phyloP scores from a whole-genome alignment of 35 echinoderm and acorn worm species.

The Amphiura filiformis region DNA sequence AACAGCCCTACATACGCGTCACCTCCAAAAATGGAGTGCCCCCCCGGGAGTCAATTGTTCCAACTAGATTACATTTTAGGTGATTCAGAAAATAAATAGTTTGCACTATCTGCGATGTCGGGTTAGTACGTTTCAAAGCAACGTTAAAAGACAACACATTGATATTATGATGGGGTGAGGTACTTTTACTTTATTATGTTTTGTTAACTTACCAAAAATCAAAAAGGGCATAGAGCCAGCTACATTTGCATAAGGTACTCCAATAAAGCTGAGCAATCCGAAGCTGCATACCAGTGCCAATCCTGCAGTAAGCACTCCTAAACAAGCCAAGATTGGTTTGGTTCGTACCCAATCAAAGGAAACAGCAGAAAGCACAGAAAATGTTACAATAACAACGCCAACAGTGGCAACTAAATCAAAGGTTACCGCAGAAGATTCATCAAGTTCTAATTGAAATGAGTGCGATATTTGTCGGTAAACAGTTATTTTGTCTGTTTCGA shows the following conservation, averaged over 20 bases:
- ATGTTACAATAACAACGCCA: constrained; percentile 6
- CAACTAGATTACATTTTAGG: too few species aligned
- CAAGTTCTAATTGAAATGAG: constrained; percentile 20
- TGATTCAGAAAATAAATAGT: too few species aligned
- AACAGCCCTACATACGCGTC: too few species aligned
- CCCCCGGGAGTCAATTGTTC: too few species aligned
- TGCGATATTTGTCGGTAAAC: constrained; percentile 3
- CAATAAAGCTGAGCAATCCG: constrained; percentile 30
- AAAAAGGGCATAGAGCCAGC: constrained; percentile 33
- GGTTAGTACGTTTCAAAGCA: too few species aligned
- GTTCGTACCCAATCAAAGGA: constrained; percentile 40
- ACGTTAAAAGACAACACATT: too few species aligned
- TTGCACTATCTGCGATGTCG: too few species aligned
- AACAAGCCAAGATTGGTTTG: constrained; percentile 35
- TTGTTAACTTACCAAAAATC: constrained; percentile 55
- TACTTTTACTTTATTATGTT: too few species aligned
- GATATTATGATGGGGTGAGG: too few species aligned
- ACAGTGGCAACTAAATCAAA: constrained; percentile 27
- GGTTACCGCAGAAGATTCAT: not conserved
- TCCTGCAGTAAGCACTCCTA: constrained; percentile 27
- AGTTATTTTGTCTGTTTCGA: not conserved
- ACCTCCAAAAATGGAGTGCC: too few species aligned
- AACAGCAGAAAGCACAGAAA: constrained; percentile 22
- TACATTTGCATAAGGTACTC: constrained; percentile 31
- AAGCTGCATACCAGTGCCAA: constrained; percentile 42